phyloP scores from a whole-genome alignment of 2,797 vertebrate species.

The Ispidina picta region DNA sequence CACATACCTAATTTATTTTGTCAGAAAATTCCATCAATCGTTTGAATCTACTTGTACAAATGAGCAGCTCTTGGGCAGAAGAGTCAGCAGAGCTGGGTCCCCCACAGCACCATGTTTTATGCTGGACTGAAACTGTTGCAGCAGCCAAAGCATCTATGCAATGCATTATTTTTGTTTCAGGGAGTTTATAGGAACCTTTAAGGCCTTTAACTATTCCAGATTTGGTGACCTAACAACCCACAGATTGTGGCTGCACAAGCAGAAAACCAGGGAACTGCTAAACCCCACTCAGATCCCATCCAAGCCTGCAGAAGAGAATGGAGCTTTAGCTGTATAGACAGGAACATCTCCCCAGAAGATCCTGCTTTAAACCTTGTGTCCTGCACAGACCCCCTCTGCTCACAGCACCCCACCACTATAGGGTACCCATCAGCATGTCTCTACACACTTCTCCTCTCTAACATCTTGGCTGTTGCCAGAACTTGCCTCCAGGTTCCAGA shows the following conservation, averaged over 20 bases:
- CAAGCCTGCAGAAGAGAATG: not conserved
- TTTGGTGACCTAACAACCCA: not conserved
- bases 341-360: not conserved
- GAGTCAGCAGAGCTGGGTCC: not conserved
- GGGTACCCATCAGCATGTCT: not conserved
- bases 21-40: not conserved
- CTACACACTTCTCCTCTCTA: not conserved
- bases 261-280: not conserved
- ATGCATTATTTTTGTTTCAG: not conserved
- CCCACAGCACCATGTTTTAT: not conserved
- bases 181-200: not conserved
- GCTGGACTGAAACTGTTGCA: not conserved
- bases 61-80: not conserved
- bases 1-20: not conserved
- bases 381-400: not conserved
- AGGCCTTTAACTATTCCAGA: not conserved
- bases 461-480: not conserved
- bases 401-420: not conserved
- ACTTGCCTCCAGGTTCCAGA: not conserved
- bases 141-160: not conserved
- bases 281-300: not conserved
- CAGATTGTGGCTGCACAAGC: fast-evolving
- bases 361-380: not conserved
- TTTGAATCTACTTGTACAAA: not conserved
- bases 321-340: not conserved